Conservation (phyloP, 2,113 vertebrate species). For the Corythaixoides concolor region DNA sequence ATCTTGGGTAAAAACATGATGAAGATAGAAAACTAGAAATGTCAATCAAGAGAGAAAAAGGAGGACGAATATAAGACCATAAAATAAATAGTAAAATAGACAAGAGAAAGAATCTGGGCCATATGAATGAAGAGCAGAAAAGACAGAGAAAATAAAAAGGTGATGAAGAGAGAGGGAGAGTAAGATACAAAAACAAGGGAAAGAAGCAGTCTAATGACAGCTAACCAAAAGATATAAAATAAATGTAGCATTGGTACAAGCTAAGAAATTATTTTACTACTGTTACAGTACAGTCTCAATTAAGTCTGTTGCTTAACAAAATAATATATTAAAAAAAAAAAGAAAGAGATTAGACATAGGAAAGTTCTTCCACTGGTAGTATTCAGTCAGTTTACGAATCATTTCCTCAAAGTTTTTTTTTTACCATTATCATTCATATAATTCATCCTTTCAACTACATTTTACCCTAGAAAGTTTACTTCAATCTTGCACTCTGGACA, state of each 20-base stretch:
- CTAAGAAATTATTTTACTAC: background rate
- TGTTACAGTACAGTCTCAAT: background rate
- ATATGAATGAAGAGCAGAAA: background rate
- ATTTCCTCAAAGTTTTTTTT: background rate
- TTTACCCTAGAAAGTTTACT: background rate
- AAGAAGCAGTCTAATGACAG: background rate
- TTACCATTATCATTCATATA: background rate
- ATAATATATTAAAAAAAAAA: background rate
- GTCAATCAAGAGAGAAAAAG: background rate
- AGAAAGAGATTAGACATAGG: background rate
- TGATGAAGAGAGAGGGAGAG: background rate
- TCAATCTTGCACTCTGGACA: background rate
- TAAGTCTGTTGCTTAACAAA: background rate
- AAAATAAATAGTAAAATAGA: background rate
- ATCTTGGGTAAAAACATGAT: background rate
- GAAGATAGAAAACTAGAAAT: background rate
- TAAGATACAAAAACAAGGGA: background rate
- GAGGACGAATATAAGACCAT: background rate
- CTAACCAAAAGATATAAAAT: background rate
- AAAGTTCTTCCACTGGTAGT: background rate
- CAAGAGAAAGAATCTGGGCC: background rate
- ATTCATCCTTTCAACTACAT: background rate
- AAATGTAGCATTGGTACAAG: background rate
- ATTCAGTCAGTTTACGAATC: background rate
- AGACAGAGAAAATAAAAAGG: background rate